These are phyloP conservation scores for Echeneis naucrates DNA, from an alignment of 2,797 vertebrate species.

Conservation along the genomic window DNA sequence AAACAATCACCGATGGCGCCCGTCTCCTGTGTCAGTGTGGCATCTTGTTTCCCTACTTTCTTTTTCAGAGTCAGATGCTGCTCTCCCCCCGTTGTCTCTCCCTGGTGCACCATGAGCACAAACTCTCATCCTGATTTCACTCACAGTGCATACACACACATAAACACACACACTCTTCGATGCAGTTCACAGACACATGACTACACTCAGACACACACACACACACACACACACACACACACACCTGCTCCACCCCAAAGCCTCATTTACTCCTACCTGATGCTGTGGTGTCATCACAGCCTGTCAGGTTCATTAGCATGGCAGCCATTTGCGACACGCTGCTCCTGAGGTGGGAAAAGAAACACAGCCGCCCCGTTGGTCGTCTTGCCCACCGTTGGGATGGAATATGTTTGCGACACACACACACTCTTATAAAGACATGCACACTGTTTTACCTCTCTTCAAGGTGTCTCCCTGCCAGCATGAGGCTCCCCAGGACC, in stretches of 20 bases:
- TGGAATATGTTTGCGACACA: constrained; percentile 64
- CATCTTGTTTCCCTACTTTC: constrained; percentile 87
- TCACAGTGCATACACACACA: constrained; percentile 28
- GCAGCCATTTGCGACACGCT: constrained; percentile 76
- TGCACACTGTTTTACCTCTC: constrained; percentile 46
- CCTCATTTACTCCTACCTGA: constrained; percentile 86
- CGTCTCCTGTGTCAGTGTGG: constrained; percentile 91
- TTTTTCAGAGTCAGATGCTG: constrained; percentile 82
- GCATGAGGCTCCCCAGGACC: constrained; percentile 57
- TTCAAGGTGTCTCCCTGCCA: constrained; percentile 59
- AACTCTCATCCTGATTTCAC: constrained; percentile 57
- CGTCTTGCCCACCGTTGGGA: constrained; percentile 49
- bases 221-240: constrained; percentile 16
- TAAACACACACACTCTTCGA: constrained; percentile 42
- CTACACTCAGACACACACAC: constrained; percentile 33
- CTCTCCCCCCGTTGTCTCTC: constrained; percentile 60
- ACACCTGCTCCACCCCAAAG: constrained; percentile 83
- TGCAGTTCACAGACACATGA: constrained; percentile 34
- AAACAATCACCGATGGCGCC: constrained; percentile 98
- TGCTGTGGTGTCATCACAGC: constrained; percentile 84
- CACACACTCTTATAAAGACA: constrained; percentile 7
- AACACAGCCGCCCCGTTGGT: constrained; percentile 62
- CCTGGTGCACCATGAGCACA: constrained; percentile 63
- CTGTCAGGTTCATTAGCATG: constrained; percentile 85
- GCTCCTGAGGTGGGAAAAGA: constrained; percentile 77